Evolutionary conservation across 2,888 invertebrate genomes (phyloP).

Genomic region (Cheilosia soror): DNA sequence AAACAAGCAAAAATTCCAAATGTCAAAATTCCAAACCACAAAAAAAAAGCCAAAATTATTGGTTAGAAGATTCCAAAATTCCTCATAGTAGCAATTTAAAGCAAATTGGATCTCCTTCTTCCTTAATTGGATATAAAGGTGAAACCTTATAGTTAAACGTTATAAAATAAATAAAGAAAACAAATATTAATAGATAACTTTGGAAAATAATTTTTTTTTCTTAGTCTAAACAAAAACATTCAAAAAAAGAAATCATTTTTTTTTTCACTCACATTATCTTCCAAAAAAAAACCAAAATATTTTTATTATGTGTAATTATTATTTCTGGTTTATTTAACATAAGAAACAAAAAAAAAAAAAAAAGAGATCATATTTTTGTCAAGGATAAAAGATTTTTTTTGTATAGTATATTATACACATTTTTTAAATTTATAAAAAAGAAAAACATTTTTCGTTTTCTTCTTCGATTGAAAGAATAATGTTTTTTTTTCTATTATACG

Average conservation of each 20-base stretch:
- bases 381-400: constrained; percentile 13
- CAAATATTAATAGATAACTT: constrained; percentile 45
- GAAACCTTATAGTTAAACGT: constrained; percentile 62
- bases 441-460: constrained; percentile 7
- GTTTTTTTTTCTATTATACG: constrained; percentile 34
- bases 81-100: constrained; percentile 49
- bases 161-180: constrained; percentile 29
- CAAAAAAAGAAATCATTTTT: constrained; percentile 6
- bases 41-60: constrained; percentile 19
- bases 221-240: constrained; percentile 23
- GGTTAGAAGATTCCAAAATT: constrained; percentile 52
- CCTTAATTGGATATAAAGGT: constrained; percentile 43
- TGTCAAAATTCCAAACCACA: constrained; percentile 51
- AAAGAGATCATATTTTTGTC: constrained; percentile 21
- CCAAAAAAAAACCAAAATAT: constrained; percentile 53
- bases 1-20: constrained; percentile 38
- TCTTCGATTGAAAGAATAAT: constrained; percentile 14
- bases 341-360: constrained; percentile 19
- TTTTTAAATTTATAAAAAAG: constrained; percentile 16
- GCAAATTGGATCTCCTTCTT: constrained; percentile 63
- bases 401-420: constrained; percentile 52
- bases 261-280: constrained; percentile 61
- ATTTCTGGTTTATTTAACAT: constrained; percentile 42
- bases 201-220: constrained; percentile 30
- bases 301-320: constrained; percentile 32